A percentile compares a stretch with the other conserved stretches of the same genome.
These are phyloP conservation scores for Lasioglossum pauxillum DNA, from an alignment of 2,888 invertebrate genomes.

Conservation along the genomic window DNA sequence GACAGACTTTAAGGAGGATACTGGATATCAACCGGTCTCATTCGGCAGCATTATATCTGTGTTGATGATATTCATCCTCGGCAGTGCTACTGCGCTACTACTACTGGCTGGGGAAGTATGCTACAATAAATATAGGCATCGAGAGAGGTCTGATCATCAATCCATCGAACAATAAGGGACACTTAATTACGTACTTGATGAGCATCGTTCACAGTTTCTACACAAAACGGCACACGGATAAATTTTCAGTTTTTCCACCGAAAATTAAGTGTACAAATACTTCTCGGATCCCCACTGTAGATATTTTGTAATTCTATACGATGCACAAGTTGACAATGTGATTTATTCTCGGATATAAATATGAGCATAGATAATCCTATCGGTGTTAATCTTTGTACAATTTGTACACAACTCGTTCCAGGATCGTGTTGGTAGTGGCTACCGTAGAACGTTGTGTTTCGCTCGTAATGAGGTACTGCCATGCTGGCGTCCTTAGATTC, in stretches of 20 bases:
- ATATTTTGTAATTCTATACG: neutral
- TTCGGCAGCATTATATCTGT: slow-evolving; percentile 44
- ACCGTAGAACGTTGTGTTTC: slow-evolving; percentile 31
- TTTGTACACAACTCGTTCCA: slow-evolving; percentile 44
- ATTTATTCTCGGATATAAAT: slow-evolving; percentile 19
- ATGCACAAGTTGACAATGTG: neutral
- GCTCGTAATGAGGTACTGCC: slow-evolving; percentile 27
- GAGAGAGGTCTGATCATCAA: neutral
- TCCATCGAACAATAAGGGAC: neutral
- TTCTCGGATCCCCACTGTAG: neutral
- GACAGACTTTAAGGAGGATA: neutral
- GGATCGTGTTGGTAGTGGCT: slow-evolving; percentile 35
- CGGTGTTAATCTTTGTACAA: slow-evolving; percentile 47
- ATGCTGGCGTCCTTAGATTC: slow-evolving; percentile 43
- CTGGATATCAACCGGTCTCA: slow-evolving; percentile 39
- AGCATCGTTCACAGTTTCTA: neutral
- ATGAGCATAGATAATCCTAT: slow-evolving; percentile 13
- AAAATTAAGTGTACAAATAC: neutral
- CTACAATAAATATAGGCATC: neutral
- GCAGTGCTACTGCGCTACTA: slow-evolving; percentile 34
- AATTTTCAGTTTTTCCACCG: neutral
- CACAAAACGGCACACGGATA: neutral
- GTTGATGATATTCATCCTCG: slow-evolving; percentile 42
- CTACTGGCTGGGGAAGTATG: slow-evolving; percentile 32
- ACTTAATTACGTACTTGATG: neutral